phyloP scores from a whole-genome alignment of 2,888 invertebrate species.

The Oegoconia quadripuncta region DNA sequence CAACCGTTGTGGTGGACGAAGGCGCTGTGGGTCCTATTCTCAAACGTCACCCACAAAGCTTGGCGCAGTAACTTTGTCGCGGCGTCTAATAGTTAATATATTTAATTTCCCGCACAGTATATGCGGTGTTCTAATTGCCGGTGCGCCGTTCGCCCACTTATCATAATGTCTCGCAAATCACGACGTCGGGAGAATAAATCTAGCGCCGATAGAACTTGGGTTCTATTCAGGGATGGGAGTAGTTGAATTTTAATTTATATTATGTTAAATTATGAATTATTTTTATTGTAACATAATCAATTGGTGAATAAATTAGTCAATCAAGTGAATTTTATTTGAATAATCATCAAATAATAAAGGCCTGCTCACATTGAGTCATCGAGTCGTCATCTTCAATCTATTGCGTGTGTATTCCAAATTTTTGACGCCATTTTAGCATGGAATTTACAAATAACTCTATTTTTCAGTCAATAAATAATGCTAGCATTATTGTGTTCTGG shows the following conservation, averaged over 20 bases:
- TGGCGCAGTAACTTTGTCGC: slow-evolving; percentile 36
- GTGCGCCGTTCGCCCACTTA: slow-evolving; percentile 68
- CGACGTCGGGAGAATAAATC: slow-evolving; percentile 63
- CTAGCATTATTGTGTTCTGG: no score
- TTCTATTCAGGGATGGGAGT: slow-evolving; percentile 39
- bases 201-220: slow-evolving; percentile 51
- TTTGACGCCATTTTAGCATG: no score
- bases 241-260: not conserved
- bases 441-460: no score
- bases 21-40: not conserved
- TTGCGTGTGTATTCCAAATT: no score
- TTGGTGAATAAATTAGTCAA: no score
- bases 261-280: not conserved
- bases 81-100: slow-evolving; percentile 51
- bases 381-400: no score
- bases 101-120: slow-evolving; percentile 53
- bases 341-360: no score
- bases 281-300: no score
- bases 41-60: slow-evolving; percentile 14
- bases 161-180: slow-evolving; percentile 78
- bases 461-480: no score
- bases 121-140: slow-evolving; percentile 65
- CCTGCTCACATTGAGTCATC: no score
- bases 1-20: no score
- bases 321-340: no score